Conservation (phyloP, 2,888 invertebrate species). For the Itoplectis maculator region DNA sequence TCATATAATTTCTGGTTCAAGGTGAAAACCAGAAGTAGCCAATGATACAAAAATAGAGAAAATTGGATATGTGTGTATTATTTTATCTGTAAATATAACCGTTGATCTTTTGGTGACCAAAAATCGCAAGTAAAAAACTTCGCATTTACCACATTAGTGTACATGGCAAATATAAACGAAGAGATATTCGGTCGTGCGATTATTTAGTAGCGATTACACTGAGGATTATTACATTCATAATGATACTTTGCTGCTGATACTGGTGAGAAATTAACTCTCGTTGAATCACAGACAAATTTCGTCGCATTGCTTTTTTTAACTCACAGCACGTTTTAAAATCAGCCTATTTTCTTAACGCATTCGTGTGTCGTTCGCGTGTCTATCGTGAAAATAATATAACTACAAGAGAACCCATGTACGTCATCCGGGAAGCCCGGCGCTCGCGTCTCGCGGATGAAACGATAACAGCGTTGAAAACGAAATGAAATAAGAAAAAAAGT, state of each 20-base stretch:
- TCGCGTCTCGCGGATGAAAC: constrained; percentile 54
- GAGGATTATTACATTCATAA: constrained; percentile 4
- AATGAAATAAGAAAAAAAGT: background rate
- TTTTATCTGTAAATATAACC: too few species aligned
- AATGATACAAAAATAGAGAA: too few species aligned
- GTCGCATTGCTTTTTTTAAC: background rate
- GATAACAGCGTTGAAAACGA: constrained; percentile 46
- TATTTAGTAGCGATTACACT: background rate
- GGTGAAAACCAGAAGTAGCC: background rate
- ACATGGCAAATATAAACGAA: background rate
- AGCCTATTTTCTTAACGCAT: constrained; percentile 13
- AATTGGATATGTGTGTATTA: too few species aligned
- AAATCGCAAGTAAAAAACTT: too few species aligned
- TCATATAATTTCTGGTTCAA: constrained; percentile 3
- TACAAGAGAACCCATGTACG: constrained; percentile 13
- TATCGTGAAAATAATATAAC: constrained; percentile 29
- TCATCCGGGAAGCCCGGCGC: constrained; percentile 8
- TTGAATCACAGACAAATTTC: background rate
- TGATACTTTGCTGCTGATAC: too few species aligned
- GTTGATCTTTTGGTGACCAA: too few species aligned
- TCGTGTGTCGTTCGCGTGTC: constrained; percentile 24
- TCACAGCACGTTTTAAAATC: background rate
- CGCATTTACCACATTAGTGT: too few species aligned
- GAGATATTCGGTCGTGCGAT: background rate
- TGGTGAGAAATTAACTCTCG: background rate